Percentiles rank a stretch among this genome's conserved stretches.
These are phyloP conservation scores for Oscheius onirici DNA, from an alignment of 2,888 invertebrate species.

Conservation along the genomic window DNA sequence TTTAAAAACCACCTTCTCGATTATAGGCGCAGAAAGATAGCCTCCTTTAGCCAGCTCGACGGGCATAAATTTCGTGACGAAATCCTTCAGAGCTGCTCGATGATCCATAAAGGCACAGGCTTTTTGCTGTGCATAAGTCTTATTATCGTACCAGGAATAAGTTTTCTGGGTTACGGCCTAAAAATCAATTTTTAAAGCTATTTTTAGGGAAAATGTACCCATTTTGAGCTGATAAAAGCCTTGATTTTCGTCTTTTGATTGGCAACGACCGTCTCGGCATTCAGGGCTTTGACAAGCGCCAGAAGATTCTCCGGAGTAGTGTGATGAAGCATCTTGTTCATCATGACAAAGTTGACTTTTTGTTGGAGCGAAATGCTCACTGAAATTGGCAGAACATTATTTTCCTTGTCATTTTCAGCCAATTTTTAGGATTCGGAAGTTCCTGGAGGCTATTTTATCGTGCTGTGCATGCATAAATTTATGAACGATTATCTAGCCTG, in stretches of 20 bases:
- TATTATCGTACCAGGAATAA: neutral
- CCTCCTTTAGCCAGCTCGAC: neutral
- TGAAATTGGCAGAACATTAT: no score
- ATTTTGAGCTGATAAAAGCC: neutral
- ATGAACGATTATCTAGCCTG: no score
- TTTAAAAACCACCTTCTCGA: neutral
- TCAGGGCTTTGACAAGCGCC: neutral
- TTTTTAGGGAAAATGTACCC: neutral
- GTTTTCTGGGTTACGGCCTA: neutral
- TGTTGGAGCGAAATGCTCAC: neutral
- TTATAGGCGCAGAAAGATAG: neutral
- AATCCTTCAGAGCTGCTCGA: neutral
- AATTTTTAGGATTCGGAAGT: no score
- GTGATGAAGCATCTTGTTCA: neutral
- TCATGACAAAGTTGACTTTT: neutral
- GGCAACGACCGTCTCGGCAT: neutral
- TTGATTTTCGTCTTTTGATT: constrained; percentile 2
- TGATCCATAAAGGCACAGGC: constrained; percentile 8
- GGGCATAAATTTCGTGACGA: neutral
- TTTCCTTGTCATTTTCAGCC: no score
- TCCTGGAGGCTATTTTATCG: no score
- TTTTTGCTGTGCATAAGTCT: neutral
- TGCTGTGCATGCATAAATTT: no score
- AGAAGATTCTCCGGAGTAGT: neutral
- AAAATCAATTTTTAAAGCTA: neutral